Evolutionary conservation across 2,888 invertebrate species (phyloP).

Genomic region (Allolobophora icterica): DNA sequence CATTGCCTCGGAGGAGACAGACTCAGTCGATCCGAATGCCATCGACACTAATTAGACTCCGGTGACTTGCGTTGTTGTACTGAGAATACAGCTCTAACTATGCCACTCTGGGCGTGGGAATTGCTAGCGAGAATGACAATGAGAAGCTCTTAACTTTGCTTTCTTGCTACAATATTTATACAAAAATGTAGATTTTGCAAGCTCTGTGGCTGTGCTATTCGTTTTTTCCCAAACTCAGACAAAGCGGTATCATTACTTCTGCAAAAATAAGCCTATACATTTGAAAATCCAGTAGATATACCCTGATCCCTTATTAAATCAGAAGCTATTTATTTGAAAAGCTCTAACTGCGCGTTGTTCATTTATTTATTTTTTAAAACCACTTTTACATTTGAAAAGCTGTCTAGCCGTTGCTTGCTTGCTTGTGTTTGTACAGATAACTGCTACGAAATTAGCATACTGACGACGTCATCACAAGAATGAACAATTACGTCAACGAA

Average conservation of each 20-base stretch:
- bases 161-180: not conserved
- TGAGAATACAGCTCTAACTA: not conserved
- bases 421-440: not conserved
- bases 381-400: no score
- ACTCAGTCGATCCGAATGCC: not conserved
- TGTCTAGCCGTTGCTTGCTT: no score
- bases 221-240: no score
- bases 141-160: not conserved
- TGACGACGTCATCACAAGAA: not conserved
- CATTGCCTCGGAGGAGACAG: not conserved
- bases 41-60: not conserved
- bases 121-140: not conserved
- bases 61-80: not conserved
- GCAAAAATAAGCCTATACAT: no score
- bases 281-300: not conserved
- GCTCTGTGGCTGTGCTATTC: no score
- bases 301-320: not conserved
- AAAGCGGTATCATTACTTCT: no score
- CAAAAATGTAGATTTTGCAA: no score
- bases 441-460: not conserved
- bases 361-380: no score
- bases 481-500: not conserved
- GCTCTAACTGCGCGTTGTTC: no score
- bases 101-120: not conserved
- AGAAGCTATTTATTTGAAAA: no score